Evolutionary conservation across 64 coral and sea anemone genomes (phyloP), one percentile per base, ranked within the genome.

Genomic region (Catalaphyllia jardinei): DNA sequence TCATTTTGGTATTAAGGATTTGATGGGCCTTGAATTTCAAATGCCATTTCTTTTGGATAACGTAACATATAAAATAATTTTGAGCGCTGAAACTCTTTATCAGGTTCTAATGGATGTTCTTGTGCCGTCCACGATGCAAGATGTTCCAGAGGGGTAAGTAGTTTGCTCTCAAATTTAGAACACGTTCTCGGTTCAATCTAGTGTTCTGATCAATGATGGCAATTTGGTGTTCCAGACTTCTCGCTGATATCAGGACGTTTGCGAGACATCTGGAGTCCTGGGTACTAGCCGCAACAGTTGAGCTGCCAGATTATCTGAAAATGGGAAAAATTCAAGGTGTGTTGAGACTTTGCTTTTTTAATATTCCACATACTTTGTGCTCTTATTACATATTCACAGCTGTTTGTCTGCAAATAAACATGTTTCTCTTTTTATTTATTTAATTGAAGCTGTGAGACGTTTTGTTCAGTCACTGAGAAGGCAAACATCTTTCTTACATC

Each of bases 401-500:
- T 29, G 42, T 69, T 11, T 25, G 27, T 60, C 72, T 29, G 30
- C 17, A 61, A 75, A 24, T 28, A 8, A 62, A 18, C 11, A n/a
- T 2, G 22, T 73, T 73, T 11, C 57, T 87, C 30, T 75, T 50
- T 95, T 25, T 83, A 29, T 57, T 55, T 57, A 24, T 82, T 88
- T 22, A 39, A 35, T 42, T 76, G 14, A 29, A 98, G 96, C 95
- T 38, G 96, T 90, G 13, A 95, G 96, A 57, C 80, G 94, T 20
- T 98, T 98, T 60, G 87, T 89, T 24, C 96, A 95, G 51, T 98
- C 96, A 4, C 73, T 98, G 25, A 89, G 88, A 60, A 79, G 96
- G 71, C 96, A 98, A 80, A 98, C 96, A 31, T 98, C 96, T 8
- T 98, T 98, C 76, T 83, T 98, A 6, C 96, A 98, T 67, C 96